Conservation (phyloP, 2,113 vertebrate species). For the Cyphomyrus discorhynchus region DNA sequence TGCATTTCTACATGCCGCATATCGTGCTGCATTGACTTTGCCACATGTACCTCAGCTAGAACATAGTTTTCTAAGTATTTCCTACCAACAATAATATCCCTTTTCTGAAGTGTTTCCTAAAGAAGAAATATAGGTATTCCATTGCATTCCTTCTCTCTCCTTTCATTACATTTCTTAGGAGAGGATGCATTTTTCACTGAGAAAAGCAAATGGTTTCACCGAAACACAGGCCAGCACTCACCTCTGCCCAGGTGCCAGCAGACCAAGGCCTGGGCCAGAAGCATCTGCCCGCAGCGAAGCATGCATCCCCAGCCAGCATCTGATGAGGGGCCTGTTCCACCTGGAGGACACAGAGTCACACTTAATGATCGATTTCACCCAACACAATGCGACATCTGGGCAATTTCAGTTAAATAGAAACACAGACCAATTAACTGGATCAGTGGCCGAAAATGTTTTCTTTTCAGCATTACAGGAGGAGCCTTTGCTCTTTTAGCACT, state of each 20-base stretch:
- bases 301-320: conserved; percentile 85
- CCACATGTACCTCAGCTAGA: not conserved
- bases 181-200: not conserved
- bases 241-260: conserved; percentile 75
- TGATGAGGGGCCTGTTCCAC: conserved; percentile 79
- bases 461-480: not conserved
- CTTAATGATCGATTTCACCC: not conserved
- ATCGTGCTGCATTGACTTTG: not conserved
- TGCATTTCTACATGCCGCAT: not conserved
- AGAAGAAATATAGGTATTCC: not conserved
- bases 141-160: not conserved
- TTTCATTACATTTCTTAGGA: not conserved
- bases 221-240: conserved; percentile 35
- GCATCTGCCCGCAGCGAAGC: conserved; percentile 86
- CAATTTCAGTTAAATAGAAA: not conserved
- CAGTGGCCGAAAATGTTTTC: not conserved
- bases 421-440: not conserved
- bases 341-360: conserved; percentile 39
- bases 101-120: not conserved
- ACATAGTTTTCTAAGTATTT: not conserved
- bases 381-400: not conserved
- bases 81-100: not conserved
- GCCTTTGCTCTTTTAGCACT: not conserved
- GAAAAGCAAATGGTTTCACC: not conserved
- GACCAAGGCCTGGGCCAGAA: conserved; percentile 77